Conservation (phyloP, 92 coral and sea anemone genomes). For the Actinernus sp. region DNA sequence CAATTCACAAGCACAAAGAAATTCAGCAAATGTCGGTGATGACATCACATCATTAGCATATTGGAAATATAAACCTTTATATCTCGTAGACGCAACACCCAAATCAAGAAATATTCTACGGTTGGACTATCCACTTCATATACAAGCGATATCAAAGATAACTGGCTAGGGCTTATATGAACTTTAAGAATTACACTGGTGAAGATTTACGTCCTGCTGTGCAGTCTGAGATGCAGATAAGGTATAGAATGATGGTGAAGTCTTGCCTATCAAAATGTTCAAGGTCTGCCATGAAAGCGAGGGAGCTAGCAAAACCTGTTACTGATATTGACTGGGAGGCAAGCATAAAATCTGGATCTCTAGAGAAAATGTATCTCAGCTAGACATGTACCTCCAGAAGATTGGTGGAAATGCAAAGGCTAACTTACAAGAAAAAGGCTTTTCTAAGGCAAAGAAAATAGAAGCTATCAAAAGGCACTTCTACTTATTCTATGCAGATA, state of each 20-base stretch:
- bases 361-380: constrained; percentile 10
- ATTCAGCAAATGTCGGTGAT: too few relatives aligned
- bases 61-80: too few relatives aligned
- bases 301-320: constrained; percentile 30
- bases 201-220: constrained; percentile 19
- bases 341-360: background rate
- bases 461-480: constrained; percentile 36
- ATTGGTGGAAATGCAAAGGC: constrained; percentile 15
- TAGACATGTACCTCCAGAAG: constrained; percentile 25
- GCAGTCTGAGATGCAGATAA: constrained; percentile 13
- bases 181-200: constrained; percentile 26
- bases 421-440: constrained; percentile 20
- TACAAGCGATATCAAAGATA: too few relatives aligned
- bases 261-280: constrained; percentile 7
- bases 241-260: constrained; percentile 16
- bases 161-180: too few relatives aligned
- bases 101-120: too few relatives aligned
- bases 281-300: constrained; percentile 19
- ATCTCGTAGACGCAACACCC: too few relatives aligned
- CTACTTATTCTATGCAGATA: too few relatives aligned
- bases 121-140: too few relatives aligned
- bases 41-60: too few relatives aligned
- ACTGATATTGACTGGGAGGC: constrained; percentile 25
- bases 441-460: constrained; percentile 21
- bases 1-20: too few relatives aligned